Percentiles rank a stretch among this genome's conserved stretches.
phyloP scores from a whole-genome alignment of 2,888 invertebrate species.

The Rosalia funebris region DNA sequence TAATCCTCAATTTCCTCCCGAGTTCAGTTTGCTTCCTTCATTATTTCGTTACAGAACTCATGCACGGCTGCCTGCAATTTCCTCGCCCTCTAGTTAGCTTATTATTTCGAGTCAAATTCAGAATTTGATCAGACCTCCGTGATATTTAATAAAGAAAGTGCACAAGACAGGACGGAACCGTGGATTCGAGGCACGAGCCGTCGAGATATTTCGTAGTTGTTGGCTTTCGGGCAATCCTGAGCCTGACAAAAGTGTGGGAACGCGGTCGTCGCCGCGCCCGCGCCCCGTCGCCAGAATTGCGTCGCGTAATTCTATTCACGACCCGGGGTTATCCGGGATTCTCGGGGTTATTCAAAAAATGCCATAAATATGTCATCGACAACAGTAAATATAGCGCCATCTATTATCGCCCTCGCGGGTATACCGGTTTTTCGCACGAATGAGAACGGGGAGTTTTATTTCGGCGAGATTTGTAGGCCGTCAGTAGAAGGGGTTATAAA shows the following conservation, averaged over 20 bases:
- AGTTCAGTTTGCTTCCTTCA: slow-evolving; percentile 3
- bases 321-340: slow-evolving; percentile 24
- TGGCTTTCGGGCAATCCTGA: slow-evolving; percentile 51
- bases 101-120: slow-evolving; percentile 23
- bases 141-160: slow-evolving; percentile 45
- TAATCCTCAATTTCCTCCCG: background rate
- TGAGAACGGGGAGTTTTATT: too few species aligned
- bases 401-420: slow-evolving; percentile 26
- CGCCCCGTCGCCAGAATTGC: slow-evolving; percentile 4
- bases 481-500: too few species aligned
- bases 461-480: too few species aligned
- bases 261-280: slow-evolving; percentile 3
- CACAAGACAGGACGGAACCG: slow-evolving; percentile 36
- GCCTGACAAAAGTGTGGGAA: slow-evolving; percentile 33
- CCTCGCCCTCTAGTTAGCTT: slow-evolving; percentile 12
- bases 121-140: slow-evolving; percentile 24
- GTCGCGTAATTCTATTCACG: slow-evolving; percentile 28
- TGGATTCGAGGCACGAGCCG: slow-evolving; percentile 53
- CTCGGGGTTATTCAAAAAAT: slow-evolving; percentile 30
- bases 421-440: too few species aligned
- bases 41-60: slow-evolving; percentile 13
- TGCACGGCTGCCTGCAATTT: slow-evolving; percentile 16
- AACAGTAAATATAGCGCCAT: slow-evolving; percentile 32
- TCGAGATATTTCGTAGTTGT: slow-evolving; percentile 56
- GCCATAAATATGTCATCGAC: slow-evolving; percentile 34